Evolutionary conservation across 1,140 invertebrate species (phyloP), one percentile per base, ranked within the genome.

Genomic region (Meloidogyne floridensis): DNA sequence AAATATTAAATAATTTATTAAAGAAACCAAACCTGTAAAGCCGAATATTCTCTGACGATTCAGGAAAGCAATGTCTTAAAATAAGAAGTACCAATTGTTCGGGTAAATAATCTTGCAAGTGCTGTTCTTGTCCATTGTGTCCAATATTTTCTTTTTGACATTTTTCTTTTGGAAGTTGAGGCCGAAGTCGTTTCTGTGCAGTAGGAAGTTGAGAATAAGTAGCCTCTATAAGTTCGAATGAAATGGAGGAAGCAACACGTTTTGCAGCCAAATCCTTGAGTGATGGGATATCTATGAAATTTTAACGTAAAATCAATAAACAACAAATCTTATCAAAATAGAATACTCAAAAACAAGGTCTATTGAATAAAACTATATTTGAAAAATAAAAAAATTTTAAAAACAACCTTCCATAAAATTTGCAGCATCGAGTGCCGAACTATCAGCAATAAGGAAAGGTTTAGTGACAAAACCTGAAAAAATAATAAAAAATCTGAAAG

Each of bases 221-320:
- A 47, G 53, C 10, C 71, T 85, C 84, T 10, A 85, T 86, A 6
- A 75, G 32, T 20, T 87, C 84, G 13, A 85, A 85, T 15, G 86
- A 87, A 42, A 85, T 56, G 42, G 65, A 72, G n/a, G 59, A 75
- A 51, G 84, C 84, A n/a, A 77, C 84, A 15, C 72, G 81, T 53
- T 54, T 53, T 15, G 84, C 84, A 11, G 85, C 43, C 72, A 85
- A 47, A 18, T 87, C 85, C 8, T 43, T 76, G 18, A 84, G 56
- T 2, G 32, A 51, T 9, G 69, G 77, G 0, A 84, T 80, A n/a
- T n/a, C 20, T 32, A 10, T 32, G 51, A 83, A 71, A 84, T 51
- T 65, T 32, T 32, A 32, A 32, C 32, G 32, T 32, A 32, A 32
- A 32, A 32, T 32, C 32, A 32, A 32, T 32, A 32, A 32, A 32